Conservation (phyloP, 2,797 vertebrate species). For the Coregonus ussuriensis region DNA sequence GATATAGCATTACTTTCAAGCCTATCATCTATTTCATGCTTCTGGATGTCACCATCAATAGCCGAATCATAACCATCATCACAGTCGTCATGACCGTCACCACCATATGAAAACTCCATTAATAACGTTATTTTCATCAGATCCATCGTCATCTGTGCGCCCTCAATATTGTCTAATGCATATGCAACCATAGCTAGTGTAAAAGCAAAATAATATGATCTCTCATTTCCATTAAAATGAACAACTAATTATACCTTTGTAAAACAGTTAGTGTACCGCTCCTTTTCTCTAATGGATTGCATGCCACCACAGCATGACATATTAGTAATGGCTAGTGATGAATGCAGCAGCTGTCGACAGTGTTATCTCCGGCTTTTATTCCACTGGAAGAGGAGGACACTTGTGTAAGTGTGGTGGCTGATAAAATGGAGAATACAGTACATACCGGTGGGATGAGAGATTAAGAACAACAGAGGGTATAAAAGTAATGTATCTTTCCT, state of each 20-base stretch:
- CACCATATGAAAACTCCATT: not conserved
- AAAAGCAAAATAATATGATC: not conserved
- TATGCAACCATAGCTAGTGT: not conserved
- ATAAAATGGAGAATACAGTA: slow-evolving; percentile 6
- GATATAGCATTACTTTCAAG: not conserved
- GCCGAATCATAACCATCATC: not conserved
- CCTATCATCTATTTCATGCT: not conserved
- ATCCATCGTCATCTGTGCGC: not conserved
- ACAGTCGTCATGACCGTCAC: not conserved
- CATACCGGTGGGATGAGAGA: slow-evolving; percentile 4
- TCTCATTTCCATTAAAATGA: not conserved
- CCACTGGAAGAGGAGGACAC: slow-evolving; percentile 8
- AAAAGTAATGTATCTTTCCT: slow-evolving; percentile 14
- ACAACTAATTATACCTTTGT: not conserved
- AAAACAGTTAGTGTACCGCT: not conserved
- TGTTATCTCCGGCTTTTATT: not conserved
- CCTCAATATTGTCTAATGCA: not conserved
- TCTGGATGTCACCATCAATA: not conserved
- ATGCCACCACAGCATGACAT: not conserved
- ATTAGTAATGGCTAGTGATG: not conserved
- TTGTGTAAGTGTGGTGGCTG: slow-evolving; percentile 8
- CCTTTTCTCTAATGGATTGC: not conserved
- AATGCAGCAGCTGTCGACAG: not conserved
- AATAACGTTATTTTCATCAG: no score
- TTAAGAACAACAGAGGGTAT: slow-evolving; percentile 16